Base-by-base conservation (phyloP, 2,797 vertebrate species). In the Sebastes wilsoni region DNA sequence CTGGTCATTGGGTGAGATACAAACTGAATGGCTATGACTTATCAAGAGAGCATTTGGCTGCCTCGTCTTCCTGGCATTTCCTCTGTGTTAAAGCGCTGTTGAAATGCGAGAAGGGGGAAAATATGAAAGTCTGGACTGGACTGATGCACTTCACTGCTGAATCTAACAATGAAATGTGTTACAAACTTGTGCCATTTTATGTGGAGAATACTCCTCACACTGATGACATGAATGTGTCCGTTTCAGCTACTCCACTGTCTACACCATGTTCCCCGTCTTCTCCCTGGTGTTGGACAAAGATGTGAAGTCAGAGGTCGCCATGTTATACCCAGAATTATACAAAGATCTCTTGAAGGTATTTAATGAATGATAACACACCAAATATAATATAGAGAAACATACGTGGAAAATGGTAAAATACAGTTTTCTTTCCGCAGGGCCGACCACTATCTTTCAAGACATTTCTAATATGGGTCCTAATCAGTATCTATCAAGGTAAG, bases 401-500 rank as follows among this genome's bases (percentile, higher is more conserved):
- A 20, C 6, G 20, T 46, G 20, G n/a, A 13, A 28, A 49, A 6
- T 20, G 1, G 1, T 5, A 5, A 5, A 66, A 77, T 22, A 3
- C n/a, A 30, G 9, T 77, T 67, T 75, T 78, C 20, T 80, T 2
- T 66, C 77, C 75, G 52, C 81, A 99, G 99, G 99, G 99, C n/a
- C 97, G 99, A 61, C 98, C 99, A 0, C 88, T 99, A 2, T 99
- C 98, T 2, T 99, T 97, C 92, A 99, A 99, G 95, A 99, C 99
- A 0, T 99, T 99, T 95, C 94, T 99, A 72, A 97, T 98, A 91
- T 99, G 98, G 99, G 99, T 99, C 77, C 89, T 99, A 83, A 99
- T 99, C 89, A 99, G 98, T 91, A 98, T 99, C 90, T 99, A 99
- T 89, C 99, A 99, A 98, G 99, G 99, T 99, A 96, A 96, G 96